Conservation (phyloP, 2,888 invertebrate species). For the Stenichneumon culpator region DNA sequence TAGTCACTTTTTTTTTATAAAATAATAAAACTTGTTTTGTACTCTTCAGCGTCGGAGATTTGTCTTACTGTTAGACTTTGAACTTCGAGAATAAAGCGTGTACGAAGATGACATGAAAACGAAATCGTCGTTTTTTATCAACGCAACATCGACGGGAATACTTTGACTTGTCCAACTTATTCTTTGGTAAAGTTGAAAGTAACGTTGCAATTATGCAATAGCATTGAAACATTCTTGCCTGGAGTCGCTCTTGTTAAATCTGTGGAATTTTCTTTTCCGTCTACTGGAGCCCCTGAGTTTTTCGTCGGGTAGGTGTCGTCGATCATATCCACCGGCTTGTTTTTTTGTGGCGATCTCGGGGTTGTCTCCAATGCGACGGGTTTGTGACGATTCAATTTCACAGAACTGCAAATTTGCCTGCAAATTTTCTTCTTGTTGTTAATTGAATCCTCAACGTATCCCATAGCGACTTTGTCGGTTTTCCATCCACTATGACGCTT, state of each 20-base stretch:
- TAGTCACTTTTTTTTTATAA: slow-evolving; percentile 20
- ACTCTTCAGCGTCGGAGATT: slow-evolving; percentile 27
- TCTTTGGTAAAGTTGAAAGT: slow-evolving; percentile 29
- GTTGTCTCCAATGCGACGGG: neutral
- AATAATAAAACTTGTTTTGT: slow-evolving; percentile 34
- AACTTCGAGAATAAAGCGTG: neutral
- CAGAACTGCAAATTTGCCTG: slow-evolving; percentile 36
- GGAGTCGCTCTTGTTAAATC: slow-evolving; percentile 1
- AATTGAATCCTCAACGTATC: slow-evolving; percentile 69
- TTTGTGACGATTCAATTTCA: slow-evolving; percentile 25
- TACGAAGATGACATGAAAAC: slow-evolving; percentile 1
- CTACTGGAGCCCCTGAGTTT: neutral
- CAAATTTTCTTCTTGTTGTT: slow-evolving; percentile 69
- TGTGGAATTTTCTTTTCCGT: slow-evolving; percentile 24
- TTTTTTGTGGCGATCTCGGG: too few species aligned
- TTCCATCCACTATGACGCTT: slow-evolving; percentile 71
- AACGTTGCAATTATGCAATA: slow-evolving; percentile 24
- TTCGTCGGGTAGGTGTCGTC: neutral
- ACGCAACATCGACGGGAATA: neutral
- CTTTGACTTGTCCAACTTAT: slow-evolving; percentile 5
- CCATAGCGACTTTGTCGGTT: slow-evolving; percentile 69
- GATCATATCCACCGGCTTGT: neutral
- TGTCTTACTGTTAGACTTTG: slow-evolving; percentile 1
- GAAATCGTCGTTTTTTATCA: neutral
- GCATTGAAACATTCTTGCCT: slow-evolving; percentile 11